Conservation (phyloP, 2,888 invertebrate genomes). For the Phalangium opilio region DNA sequence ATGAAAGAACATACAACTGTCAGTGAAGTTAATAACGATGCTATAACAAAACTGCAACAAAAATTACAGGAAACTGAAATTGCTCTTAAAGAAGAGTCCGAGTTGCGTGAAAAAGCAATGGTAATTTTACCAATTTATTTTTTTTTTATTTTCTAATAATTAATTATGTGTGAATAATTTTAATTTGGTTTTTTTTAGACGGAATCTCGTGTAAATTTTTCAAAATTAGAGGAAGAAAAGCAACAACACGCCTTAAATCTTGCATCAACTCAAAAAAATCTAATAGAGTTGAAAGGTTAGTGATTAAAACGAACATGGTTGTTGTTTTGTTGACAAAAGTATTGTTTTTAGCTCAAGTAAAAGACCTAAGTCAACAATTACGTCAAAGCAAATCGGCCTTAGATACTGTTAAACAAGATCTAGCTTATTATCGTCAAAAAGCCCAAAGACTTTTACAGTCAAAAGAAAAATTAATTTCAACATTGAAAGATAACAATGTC, state of each 20-base stretch:
- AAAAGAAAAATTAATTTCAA: constrained; percentile 34
- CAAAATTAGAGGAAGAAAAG: constrained; percentile 35
- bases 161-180: background rate
- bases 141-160: background rate
- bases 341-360: constrained; percentile 9
- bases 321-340: background rate
- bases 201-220: constrained; percentile 28
- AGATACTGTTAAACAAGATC: constrained; percentile 40
- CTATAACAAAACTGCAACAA: constrained; percentile 30
- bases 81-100: constrained; percentile 30
- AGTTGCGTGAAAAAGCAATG: constrained; percentile 25
- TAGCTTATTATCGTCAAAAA: constrained; percentile 59
- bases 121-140: constrained; percentile 10
- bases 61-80: constrained; percentile 34
- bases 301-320: too few relatives aligned
- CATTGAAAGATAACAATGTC: constrained; percentile 25
- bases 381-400: constrained; percentile 30
- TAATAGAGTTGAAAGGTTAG: constrained; percentile 30
- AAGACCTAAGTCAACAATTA: constrained; percentile 28
- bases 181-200: constrained; percentile 22
- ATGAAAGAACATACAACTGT: constrained; percentile 34
- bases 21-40: constrained; percentile 33
- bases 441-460: constrained; percentile 43
- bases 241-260: constrained; percentile 32
- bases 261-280: constrained; percentile 26